Percentiles rank a stretch among this genome's conserved stretches.
phyloP scores from a whole-genome alignment of 2,113 vertebrate species.

The Corythaixoides concolor region DNA sequence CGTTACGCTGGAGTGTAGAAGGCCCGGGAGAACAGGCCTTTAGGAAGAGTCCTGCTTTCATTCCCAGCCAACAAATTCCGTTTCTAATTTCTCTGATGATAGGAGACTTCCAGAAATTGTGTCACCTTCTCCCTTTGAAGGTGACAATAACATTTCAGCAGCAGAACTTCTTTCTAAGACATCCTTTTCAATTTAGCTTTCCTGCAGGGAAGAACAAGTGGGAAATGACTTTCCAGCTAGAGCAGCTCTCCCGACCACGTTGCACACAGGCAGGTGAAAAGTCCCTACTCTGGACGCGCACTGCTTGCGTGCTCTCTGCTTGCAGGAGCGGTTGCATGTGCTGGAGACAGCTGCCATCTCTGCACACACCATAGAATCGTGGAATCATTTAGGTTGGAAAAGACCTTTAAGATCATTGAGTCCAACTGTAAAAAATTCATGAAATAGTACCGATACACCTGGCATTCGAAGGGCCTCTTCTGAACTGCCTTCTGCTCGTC shows the following conservation, averaged over 20 bases:
- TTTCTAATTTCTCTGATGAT: neutral
- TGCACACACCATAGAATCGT: neutral
- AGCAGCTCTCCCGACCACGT: neutral
- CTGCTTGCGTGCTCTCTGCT: neutral
- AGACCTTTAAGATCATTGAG: too few species aligned
- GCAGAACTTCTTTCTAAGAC: neutral
- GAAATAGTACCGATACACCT: neutral
- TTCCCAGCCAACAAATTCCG: neutral
- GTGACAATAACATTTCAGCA: neutral
- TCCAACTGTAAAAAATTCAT: neutral
- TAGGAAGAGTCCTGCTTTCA: neutral
- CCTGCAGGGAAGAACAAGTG: neutral
- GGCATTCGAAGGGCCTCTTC: neutral
- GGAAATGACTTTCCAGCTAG: neutral
- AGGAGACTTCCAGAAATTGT: neutral
- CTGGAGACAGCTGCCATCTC: neutral
- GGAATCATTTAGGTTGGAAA: too few species aligned
- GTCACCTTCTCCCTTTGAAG: neutral
- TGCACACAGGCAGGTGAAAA: neutral
- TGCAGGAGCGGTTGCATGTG: neutral
- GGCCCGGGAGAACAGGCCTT: neutral
- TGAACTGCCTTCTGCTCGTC: neutral
- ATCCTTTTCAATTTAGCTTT: neutral
- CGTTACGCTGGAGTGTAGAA: neutral
- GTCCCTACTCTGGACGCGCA: neutral